phyloP scores from a whole-genome alignment of 64 coral and sea anemone species.

The Dendrophyllia cribrosa region DNA sequence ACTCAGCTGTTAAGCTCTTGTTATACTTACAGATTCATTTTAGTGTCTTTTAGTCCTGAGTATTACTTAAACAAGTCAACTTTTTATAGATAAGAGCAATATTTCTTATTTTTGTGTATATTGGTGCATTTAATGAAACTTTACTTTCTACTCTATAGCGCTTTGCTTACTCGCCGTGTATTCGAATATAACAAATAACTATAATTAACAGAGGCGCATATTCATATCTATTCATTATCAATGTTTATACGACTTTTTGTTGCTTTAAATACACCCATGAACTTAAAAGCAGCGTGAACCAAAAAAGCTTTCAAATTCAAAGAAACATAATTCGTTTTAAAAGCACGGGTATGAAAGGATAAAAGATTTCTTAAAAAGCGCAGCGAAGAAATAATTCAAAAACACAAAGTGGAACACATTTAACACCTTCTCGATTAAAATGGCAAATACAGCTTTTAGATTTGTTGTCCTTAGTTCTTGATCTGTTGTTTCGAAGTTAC shows the following conservation, averaged over 20 bases:
- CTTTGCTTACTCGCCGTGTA: not conserved
- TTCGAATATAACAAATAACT: not conserved
- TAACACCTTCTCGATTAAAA: conserved; percentile 7
- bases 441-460: not conserved
- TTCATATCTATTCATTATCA: not conserved
- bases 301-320: not conserved
- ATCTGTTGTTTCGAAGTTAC: not conserved
- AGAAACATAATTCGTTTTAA: too few relatives aligned
- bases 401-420: not conserved
- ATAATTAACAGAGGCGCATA: not conserved
- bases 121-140: not conserved
- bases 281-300: not conserved
- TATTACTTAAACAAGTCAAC: not conserved
- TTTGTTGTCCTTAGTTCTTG: not conserved
- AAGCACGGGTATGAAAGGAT: too few relatives aligned
- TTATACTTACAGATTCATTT: not conserved
- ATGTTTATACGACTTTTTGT: not conserved
- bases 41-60: not conserved
- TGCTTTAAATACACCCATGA: not conserved
- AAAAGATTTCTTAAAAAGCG: too few relatives aligned
- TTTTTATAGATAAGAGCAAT: not conserved
- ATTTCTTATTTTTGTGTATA: not conserved
- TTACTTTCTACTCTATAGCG: not conserved
- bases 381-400: too few relatives aligned
- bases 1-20: too few relatives aligned